A percentile compares a stretch with the other conserved stretches of the same genome.
These are phyloP conservation scores for Threskiornis aethiopicus DNA, from an alignment of 2,797 vertebrate genomes.

Conservation along the genomic window DNA sequence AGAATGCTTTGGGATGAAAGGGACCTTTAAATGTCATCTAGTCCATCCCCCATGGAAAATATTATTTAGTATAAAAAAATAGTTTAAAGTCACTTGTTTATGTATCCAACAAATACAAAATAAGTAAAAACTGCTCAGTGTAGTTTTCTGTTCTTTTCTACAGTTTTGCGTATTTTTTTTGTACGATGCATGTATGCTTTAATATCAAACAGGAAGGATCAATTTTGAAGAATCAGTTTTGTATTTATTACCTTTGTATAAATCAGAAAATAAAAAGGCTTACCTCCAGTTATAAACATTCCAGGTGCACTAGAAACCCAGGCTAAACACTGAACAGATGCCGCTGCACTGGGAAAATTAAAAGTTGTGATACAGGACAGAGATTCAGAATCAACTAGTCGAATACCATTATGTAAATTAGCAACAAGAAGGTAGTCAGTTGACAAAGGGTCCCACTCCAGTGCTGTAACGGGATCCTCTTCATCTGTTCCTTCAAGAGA, in stretches of 20 bases:
- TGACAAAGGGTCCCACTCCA: conserved; percentile 97
- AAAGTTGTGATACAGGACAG: conserved; percentile 89
- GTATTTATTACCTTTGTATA: not conserved
- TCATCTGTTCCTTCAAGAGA: conserved; percentile 95
- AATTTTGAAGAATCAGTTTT: not conserved
- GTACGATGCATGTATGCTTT: not conserved
- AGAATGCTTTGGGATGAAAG: too few species aligned
- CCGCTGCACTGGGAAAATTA: conserved; percentile 87
- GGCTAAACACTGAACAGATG: conserved; percentile 93
- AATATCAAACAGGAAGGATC: not conserved
- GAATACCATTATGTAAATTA: conserved; percentile 91
- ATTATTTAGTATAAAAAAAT: not conserved
- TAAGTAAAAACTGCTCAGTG: not conserved
- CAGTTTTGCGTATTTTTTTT: not conserved
- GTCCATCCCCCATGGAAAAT: not conserved
- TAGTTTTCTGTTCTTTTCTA: not conserved
- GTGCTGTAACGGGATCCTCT: conserved; percentile 91
- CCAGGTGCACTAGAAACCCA: conserved; percentile 96
- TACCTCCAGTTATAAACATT: conserved; percentile 98
- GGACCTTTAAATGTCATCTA: too few species aligned
- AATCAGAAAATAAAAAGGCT: not conserved
- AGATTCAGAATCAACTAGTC: conserved; percentile 91
- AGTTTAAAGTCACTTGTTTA: not conserved
- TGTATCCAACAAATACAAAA: not conserved
- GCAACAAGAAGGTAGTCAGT: conserved; percentile 93